These are phyloP conservation scores for Eriosoma lanigerum DNA, from an alignment of 1,140 invertebrate genomes.

Conservation along the genomic window DNA sequence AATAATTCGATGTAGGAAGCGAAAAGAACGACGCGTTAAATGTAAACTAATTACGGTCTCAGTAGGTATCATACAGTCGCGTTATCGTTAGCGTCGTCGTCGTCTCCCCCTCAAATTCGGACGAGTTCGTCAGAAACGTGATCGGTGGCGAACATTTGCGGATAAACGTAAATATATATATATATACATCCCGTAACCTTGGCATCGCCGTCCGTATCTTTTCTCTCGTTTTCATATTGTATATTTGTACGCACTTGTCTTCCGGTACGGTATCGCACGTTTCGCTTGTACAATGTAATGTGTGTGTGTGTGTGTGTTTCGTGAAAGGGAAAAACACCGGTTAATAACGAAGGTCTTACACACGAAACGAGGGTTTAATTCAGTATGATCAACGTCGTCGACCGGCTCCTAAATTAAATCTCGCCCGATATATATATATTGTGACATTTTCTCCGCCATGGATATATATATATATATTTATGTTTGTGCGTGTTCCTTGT, in stretches of 20 bases:
- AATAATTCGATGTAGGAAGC: no score
- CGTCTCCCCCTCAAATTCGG: no score
- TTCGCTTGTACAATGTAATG: background rate
- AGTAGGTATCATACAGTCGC: no score
- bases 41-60: no score
- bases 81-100: no score
- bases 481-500: background rate
- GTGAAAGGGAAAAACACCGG: constrained; percentile 22
- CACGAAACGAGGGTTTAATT: constrained; percentile 48
- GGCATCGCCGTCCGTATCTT: background rate
- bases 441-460: background rate
- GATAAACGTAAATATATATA: no score
- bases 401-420: constrained; percentile 22
- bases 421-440: background rate
- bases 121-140: no score
- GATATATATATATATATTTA: background rate
- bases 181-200: no score
- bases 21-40: no score
- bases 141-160: no score
- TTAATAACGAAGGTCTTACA: constrained; percentile 49
- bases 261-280: background rate
- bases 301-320: background rate
- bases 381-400: constrained; percentile 34
- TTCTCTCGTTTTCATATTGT: background rate
- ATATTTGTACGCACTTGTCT: constrained; percentile 21